phyloP scores from a whole-genome alignment of 2,888 invertebrate genomes.

The Eledona agricola region DNA sequence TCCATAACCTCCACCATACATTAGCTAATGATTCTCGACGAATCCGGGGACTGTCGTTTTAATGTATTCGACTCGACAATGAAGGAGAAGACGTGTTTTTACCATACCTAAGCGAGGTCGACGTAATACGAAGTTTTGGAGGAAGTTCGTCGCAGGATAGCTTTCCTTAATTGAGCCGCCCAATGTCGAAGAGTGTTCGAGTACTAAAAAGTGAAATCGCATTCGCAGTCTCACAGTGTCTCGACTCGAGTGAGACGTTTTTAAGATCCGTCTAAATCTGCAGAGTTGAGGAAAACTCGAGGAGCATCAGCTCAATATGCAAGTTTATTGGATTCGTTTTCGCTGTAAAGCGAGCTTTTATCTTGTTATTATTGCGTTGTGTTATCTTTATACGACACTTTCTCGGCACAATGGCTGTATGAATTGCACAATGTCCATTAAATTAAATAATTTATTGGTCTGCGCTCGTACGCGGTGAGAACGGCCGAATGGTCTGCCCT shows the following conservation, averaged over 20 bases:
- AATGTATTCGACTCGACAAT: slow-evolving; percentile 14
- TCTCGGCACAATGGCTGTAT: slow-evolving; percentile 28
- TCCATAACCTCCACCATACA: slow-evolving; percentile 31
- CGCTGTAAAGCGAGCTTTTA: slow-evolving; percentile 8
- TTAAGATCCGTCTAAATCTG: not conserved
- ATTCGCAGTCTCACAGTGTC: too few relatives aligned
- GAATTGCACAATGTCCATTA: slow-evolving; percentile 29
- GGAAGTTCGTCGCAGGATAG: too few relatives aligned
- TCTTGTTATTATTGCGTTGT: slow-evolving; percentile 11
- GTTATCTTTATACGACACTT: slow-evolving; percentile 31
- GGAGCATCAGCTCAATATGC: slow-evolving; percentile 9
- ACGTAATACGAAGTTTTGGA: too few relatives aligned
- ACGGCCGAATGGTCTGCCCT: slow-evolving; percentile 15
- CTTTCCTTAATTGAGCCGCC: too few relatives aligned
- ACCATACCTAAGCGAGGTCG: too few relatives aligned
- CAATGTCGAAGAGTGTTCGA: too few relatives aligned
- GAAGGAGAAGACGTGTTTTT: slow-evolving; percentile 26
- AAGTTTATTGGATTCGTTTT: slow-evolving; percentile 13
- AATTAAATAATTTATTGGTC: slow-evolving; percentile 33
- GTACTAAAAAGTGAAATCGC: too few relatives aligned
- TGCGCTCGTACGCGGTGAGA: slow-evolving; percentile 26
- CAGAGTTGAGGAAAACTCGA: not conserved
- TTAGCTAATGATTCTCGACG: slow-evolving; percentile 37
- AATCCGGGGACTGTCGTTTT: slow-evolving; percentile 23
- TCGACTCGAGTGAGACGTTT: slow-evolving; percentile 7